phyloP scores from a whole-genome alignment of 2,888 invertebrate genomes.

The Aradus depressus region DNA sequence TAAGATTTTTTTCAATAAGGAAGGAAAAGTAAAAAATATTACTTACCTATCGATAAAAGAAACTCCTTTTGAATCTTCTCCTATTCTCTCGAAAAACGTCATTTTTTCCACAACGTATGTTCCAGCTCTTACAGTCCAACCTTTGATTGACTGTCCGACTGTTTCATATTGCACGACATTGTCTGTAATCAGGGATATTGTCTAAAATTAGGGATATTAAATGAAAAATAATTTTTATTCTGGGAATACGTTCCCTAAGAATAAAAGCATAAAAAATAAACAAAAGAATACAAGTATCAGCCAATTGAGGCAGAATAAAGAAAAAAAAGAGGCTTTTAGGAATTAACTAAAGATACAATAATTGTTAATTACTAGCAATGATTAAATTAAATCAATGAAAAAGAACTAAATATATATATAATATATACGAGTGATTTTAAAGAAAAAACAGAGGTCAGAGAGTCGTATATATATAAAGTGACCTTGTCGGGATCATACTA shows the following conservation, averaged over 20 bases:
- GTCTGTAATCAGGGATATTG: conserved; percentile 22
- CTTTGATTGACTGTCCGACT: conserved; percentile 39
- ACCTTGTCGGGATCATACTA: too few species aligned
- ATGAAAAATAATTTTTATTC: too few species aligned
- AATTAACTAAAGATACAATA: too few species aligned
- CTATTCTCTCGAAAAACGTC: conserved; percentile 53
- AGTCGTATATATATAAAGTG: too few species aligned
- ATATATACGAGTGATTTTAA: too few species aligned
- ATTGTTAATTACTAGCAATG: too few species aligned
- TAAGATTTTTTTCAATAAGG: neutral
- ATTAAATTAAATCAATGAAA: too few species aligned
- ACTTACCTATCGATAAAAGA: conserved; percentile 40
- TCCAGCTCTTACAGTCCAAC: conserved; percentile 71
- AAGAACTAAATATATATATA: too few species aligned
- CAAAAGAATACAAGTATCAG: neutral
- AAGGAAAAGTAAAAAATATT: neutral
- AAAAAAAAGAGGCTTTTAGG: neutral
- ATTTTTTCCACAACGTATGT: conserved; percentile 74
- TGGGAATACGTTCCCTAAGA: too few species aligned
- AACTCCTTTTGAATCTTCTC: conserved; percentile 38
- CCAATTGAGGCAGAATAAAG: neutral
- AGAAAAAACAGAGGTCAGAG: too few species aligned
- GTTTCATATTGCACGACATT: conserved; percentile 23
- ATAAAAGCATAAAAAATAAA: neutral
- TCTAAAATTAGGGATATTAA: neutral